Evolutionary conservation across 2,797 vertebrate genomes (phyloP).

Genomic region (Remorina albescens): DNA sequence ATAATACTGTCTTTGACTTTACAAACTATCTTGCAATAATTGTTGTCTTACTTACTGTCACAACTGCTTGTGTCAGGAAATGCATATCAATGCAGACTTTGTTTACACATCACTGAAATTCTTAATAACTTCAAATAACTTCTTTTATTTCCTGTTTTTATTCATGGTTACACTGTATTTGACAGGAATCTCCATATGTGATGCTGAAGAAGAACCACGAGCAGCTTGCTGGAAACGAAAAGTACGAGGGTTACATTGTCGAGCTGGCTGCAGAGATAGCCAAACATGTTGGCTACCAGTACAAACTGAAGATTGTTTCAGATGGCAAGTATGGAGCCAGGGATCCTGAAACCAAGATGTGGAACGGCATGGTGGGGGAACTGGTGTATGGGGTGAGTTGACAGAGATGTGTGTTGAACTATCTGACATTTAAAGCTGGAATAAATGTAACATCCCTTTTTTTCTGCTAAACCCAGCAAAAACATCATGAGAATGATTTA

Average conservation of each 20-base stretch:
- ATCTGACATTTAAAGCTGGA: background rate
- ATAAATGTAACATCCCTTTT: background rate
- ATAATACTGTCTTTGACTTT: slow-evolving; percentile 42
- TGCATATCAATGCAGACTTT: background rate
- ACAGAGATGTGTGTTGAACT: background rate
- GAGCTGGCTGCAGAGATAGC: slow-evolving; percentile 97
- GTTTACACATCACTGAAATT: slow-evolving; percentile 3
- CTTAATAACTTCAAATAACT: slow-evolving; percentile 3
- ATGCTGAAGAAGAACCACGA: slow-evolving; percentile 99
- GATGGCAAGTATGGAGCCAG: slow-evolving; percentile 96
- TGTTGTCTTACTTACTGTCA: background rate
- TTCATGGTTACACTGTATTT: slow-evolving; percentile 1
- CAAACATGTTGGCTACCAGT: slow-evolving; percentile 97
- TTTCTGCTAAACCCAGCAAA: background rate
- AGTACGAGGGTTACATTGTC: slow-evolving; percentile 97
- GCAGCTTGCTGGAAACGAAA: slow-evolving; percentile 93
- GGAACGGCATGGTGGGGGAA: slow-evolving; percentile 99
- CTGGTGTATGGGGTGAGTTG: slow-evolving; percentile 97
- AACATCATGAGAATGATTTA: background rate
- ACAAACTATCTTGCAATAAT: slow-evolving; percentile 33
- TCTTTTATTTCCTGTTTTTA: background rate
- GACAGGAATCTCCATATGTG: slow-evolving; percentile 96
- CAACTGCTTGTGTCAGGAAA: slow-evolving; percentile 19
- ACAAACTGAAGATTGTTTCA: slow-evolving; percentile 94
- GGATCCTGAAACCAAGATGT: slow-evolving; percentile 94